phyloP scores from a whole-genome alignment of 1,140 invertebrate species.

The Diploscapter pachys region DNA sequence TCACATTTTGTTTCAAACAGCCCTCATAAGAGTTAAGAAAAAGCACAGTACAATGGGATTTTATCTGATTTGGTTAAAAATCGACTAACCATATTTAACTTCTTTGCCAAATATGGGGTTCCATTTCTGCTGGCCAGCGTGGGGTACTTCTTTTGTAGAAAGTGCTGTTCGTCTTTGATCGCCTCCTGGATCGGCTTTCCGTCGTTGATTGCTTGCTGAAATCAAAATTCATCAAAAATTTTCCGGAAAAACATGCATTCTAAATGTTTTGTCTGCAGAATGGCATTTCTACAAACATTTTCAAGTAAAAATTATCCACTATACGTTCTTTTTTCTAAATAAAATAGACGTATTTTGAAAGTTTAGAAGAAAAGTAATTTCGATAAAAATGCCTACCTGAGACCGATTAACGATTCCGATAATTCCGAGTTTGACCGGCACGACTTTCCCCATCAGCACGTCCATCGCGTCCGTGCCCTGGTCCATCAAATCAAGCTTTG shows the following conservation, averaged over 20 bases:
- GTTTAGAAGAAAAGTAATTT: not conserved
- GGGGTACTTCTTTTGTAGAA: constrained; percentile 92
- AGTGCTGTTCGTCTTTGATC: constrained; percentile 87
- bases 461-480: constrained; percentile 95
- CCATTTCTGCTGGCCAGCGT: constrained; percentile 91
- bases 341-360: not conserved
- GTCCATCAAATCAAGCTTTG: constrained; percentile 99
- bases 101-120: constrained; percentile 93
- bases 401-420: constrained; percentile 97
- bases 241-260: not conserved
- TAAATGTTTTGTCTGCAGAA: constrained; percentile 1
- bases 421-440: constrained; percentile 95
- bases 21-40: too few species aligned
- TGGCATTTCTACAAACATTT: not conserved
- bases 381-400: constrained; percentile 73
- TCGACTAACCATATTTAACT: constrained; percentile 74
- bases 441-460: constrained; percentile 90
- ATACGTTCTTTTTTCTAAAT: not conserved
- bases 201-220: constrained; percentile 71
- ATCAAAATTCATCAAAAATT: too few species aligned
- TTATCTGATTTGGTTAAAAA: constrained; percentile 15
- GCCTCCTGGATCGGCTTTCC: constrained; percentile 81
- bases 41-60: not conserved
- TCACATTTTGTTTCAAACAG: too few species aligned
- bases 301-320: not conserved